These are phyloP conservation scores for Chloroceryle inda DNA, from an alignment of 2,797 vertebrate species.

Conservation along the genomic window DNA sequence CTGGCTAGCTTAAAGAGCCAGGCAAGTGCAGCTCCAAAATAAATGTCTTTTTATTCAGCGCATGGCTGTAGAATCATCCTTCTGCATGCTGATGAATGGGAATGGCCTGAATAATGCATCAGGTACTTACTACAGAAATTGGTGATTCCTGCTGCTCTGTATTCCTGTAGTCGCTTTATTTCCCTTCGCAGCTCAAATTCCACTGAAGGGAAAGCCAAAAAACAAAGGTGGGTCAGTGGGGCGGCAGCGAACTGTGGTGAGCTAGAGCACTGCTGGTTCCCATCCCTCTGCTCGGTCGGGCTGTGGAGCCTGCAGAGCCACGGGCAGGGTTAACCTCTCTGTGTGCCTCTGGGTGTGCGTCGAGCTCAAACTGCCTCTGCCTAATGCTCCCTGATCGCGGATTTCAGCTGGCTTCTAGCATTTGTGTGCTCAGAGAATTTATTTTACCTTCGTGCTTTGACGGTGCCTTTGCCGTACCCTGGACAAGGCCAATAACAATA, in stretches of 20 bases:
- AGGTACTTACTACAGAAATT: slow-evolving; percentile 95
- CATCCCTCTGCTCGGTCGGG: background rate
- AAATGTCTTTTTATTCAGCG: background rate
- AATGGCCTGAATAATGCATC: slow-evolving; percentile 19
- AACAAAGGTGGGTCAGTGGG: slow-evolving; percentile 15
- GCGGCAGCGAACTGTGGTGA: background rate
- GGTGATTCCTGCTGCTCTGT: slow-evolving; percentile 93
- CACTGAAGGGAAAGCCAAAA: slow-evolving; percentile 81
- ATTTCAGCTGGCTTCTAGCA: background rate
- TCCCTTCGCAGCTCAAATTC: slow-evolving; percentile 96
- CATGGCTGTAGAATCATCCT: background rate
- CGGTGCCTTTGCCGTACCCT: background rate
- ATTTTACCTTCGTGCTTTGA: background rate
- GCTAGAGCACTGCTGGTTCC: background rate
- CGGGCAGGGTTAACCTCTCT: background rate
- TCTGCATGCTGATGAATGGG: background rate
- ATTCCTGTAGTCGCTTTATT: slow-evolving; percentile 94
- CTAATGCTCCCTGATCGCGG: background rate
- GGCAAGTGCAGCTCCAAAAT: background rate
- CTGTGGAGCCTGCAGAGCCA: background rate
- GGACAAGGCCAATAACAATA: background rate
- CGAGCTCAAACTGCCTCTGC: background rate
- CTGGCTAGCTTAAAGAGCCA: background rate
- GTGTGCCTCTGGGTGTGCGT: background rate
- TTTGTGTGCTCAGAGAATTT: background rate